These are phyloP conservation scores for Oscheius onirici DNA, from an alignment of 2,888 invertebrate genomes.

Conservation along the genomic window DNA sequence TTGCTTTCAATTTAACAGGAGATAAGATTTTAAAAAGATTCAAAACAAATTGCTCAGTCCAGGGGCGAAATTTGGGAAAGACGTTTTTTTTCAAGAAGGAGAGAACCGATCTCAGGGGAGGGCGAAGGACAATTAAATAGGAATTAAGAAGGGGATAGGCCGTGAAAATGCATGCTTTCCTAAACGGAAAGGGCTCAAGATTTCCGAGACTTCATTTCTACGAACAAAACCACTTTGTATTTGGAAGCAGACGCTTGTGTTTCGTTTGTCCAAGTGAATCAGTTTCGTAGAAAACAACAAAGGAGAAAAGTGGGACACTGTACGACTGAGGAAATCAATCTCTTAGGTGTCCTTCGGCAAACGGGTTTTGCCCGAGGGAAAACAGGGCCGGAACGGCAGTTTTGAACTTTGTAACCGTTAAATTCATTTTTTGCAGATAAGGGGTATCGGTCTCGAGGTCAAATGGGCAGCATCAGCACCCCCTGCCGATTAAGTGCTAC, in stretches of 20 bases:
- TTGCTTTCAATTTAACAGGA: not conserved
- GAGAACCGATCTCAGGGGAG: not conserved
- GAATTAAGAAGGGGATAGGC: constrained; percentile 12
- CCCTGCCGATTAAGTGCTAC: not conserved
- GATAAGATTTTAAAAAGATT: not conserved
- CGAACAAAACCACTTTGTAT: not conserved
- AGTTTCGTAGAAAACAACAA: too few relatives aligned
- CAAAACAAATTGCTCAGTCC: not conserved
- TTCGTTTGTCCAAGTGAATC: too few relatives aligned
- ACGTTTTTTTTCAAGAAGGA: not conserved
- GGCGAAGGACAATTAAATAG: constrained; percentile 8
- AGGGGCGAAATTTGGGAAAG: not conserved
- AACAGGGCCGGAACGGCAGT: not conserved
- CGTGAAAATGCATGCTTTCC: not conserved
- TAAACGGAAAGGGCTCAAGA: not conserved
- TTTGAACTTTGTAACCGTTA: not conserved
- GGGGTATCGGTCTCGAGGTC: too few relatives aligned
- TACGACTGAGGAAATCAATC: constrained; percentile 10
- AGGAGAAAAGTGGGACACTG: constrained; percentile 13
- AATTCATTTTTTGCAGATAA: not conserved
- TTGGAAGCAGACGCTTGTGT: not conserved
- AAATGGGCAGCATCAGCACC: not conserved
- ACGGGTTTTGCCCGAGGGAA: constrained; percentile 8
- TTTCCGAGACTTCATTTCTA: not conserved
- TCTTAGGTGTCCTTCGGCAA: constrained; percentile 14